phyloP scores from a whole-genome alignment of 2,888 invertebrate genomes.

The Eupithecia tripunctaria region DNA sequence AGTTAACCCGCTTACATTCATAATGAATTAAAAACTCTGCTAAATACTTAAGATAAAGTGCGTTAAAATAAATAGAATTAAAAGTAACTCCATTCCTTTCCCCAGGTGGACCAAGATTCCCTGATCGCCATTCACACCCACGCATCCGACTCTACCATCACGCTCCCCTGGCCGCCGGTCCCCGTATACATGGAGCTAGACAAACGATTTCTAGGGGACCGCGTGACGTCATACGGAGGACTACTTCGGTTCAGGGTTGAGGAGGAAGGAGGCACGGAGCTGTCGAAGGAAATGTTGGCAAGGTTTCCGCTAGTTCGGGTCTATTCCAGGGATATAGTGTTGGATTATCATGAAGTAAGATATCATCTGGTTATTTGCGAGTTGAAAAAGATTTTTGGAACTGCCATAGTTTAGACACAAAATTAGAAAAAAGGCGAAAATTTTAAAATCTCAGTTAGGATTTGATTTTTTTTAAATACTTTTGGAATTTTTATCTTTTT shows the following conservation, averaged over 20 bases:
- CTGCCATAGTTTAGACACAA: too few species aligned
- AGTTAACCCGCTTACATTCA: too few species aligned
- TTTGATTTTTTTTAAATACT: too few species aligned
- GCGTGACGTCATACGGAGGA: constrained; percentile 96
- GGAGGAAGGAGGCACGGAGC: constrained; percentile 86
- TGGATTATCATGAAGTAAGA: constrained; percentile 88
- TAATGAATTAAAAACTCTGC: too few species aligned
- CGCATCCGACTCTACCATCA: constrained; percentile 68
- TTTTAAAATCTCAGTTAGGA: too few species aligned
- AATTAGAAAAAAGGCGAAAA: too few species aligned
- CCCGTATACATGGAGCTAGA: constrained; percentile 94
- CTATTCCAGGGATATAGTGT: constrained; percentile 89
- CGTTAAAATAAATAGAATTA: too few species aligned
- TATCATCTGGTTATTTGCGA: neutral
- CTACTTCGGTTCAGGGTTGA: constrained; percentile 91
- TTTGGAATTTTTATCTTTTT: too few species aligned
- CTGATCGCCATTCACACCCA: constrained; percentile 72
- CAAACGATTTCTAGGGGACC: constrained; percentile 92
- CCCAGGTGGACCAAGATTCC: constrained; percentile 73
- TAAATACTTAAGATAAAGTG: too few species aligned
- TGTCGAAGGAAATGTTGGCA: constrained; percentile 82
- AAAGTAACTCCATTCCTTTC: neutral
- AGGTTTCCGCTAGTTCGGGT: constrained; percentile 92
- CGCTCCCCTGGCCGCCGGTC: constrained; percentile 78
- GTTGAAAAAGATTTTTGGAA: too few species aligned